Base-by-base conservation (phyloP, 2,888 invertebrate species). In the Anoncus sp. region DNA sequence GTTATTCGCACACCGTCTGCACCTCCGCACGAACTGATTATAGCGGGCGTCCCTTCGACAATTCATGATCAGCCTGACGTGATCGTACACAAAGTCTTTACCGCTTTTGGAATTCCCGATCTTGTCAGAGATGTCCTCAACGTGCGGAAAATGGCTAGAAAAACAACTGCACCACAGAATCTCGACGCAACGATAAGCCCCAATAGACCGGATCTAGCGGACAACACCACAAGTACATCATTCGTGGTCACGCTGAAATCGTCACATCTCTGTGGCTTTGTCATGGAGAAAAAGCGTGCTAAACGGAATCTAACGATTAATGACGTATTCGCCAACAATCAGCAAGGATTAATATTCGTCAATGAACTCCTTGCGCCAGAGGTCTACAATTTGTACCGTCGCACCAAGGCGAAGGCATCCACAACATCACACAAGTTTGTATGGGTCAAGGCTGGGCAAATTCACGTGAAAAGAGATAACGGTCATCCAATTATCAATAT, bases 351-450 rank as follows among this genome's bases (percentile, higher is more conserved):
- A 14, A 51, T 66, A 18, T 51, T 20, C 20, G 18, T 63, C 12
- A 66, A 66, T 14, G 51, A 66, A 38, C 22, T 35, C 24, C 38
- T 66, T 3, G 27, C 31, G 12, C 5, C 49, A 18, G 18, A 66
- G 10, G 5, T 5, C 18, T 49, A 66, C n/a, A 27, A 35, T 12
- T 9, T 66, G 3, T 51, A 20, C 12, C 18, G 10, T 9, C 18
- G 1, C 6, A 16, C 51, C 5, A 35, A 66, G 51, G 12, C 27
- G 2, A 65, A 65, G 31, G 65, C 65, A 5, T 18, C 20, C 16
- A 9, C 16, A 16, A 14, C 6, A 6, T 20, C 14, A 9, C n/a
- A 14, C n/a, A 65, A 65, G 51, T 49, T 45, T 38, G 65, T 20
- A 9, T 65, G 65, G 65, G 65, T 51, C n/a, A 31, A 49, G n/a